Evolutionary conservation across 2,797 vertebrate species (phyloP).

Genomic region (Buphagus erythrorhynchus): DNA sequence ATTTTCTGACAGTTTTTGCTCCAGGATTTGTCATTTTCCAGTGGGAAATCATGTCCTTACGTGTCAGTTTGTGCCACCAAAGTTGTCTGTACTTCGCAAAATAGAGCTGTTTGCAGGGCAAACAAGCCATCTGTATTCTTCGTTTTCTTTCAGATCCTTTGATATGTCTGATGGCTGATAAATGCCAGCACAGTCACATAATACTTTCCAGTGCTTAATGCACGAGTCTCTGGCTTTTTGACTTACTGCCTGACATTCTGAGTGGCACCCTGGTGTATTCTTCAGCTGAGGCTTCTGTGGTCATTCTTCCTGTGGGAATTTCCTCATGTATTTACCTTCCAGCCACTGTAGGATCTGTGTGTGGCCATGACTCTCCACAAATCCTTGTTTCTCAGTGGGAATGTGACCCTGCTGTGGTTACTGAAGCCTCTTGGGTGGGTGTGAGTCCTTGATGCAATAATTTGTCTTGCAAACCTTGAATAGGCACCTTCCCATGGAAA

Average conservation of each 20-base stretch:
- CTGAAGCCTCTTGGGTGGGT: background rate
- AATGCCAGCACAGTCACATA: background rate
- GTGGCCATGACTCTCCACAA: background rate
- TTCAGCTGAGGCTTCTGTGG: background rate
- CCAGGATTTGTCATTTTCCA: background rate
- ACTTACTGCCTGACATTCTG: background rate
- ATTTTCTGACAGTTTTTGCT: conserved; percentile 13
- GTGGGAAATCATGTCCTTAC: background rate
- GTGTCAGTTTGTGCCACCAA: background rate
- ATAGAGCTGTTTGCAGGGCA: background rate
- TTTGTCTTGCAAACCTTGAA: background rate
- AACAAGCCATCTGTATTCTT: background rate
- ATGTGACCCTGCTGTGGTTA: fast-evolving
- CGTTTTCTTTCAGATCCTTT: background rate
- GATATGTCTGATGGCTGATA: background rate
- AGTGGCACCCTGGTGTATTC: background rate
- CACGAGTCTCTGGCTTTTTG: background rate
- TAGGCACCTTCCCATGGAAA: fast-evolving
- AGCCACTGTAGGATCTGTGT: background rate
- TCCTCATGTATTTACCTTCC: background rate
- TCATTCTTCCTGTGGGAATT: background rate
- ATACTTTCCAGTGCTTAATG: background rate
- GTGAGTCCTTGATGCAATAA: background rate
- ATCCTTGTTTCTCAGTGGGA: background rate
- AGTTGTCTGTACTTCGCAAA: background rate